Evolutionary conservation across 2,797 vertebrate species (phyloP), one percentile per base, ranked within the genome.

Genomic region (Aselliscus stoliczkanus): DNA sequence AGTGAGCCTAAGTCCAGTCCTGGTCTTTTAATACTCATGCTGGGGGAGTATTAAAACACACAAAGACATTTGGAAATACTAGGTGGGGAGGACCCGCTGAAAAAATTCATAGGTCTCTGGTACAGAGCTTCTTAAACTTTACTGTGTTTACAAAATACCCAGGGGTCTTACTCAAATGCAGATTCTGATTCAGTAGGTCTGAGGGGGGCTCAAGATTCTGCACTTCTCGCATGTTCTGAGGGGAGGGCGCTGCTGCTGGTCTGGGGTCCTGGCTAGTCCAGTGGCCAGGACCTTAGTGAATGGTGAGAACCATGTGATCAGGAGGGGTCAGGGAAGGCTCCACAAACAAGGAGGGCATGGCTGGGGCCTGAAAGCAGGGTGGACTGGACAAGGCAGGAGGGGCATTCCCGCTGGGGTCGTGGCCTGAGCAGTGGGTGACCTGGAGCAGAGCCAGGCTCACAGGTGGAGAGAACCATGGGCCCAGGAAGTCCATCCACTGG

Each of bases 331-430:
- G 60, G 23, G 58, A 64, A 79, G 29, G 4, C 56, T 56, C 62
- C 56, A 23, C 7, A 25, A 62, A 39, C n/a, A 50, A 34, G 21
- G 37, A 39, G 23, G 23, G 17, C 67, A 4, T 13, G 70, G 23
- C 29, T 56, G 18, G 27, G 31, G 21, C 27, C 27, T 5, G 44
- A 37, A 2, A 58, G 65, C 18, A 13, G 5, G 4, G 10, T 17
- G 4, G 50, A 37, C 25, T 21, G 39, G 42, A 15, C 1, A 2
- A 56, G 37, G 39, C 72, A 37, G n/a, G 60, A 65, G 20, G 75
- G 2, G 18, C 3, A 0, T 21, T 18, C 42, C 25, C 5, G 34
- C 21, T 37, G 13, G 27, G 18, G 20, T 14, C 4, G 8, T 14
- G n/a, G 42, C n/a, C 65, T 65, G 31, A 90, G n/a, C 73, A 50